Conservation (phyloP, 1,140 invertebrate genomes). For the Tenebrio molitor region DNA sequence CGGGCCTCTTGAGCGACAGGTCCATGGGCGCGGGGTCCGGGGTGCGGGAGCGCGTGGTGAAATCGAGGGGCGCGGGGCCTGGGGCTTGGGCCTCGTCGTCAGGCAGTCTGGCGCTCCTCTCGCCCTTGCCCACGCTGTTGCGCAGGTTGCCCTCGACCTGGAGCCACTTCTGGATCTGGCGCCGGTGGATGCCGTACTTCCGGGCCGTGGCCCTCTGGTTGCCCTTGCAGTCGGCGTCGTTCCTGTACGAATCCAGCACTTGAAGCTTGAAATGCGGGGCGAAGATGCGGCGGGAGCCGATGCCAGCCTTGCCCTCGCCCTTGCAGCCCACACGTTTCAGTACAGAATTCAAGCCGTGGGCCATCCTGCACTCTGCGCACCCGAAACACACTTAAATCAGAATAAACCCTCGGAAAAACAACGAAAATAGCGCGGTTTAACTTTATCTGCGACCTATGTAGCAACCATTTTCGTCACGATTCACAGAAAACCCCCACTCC, state of each 20-base stretch:
- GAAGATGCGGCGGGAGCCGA: slow-evolving; percentile 86
- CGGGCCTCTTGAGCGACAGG: slow-evolving; percentile 65
- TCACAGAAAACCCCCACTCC: slow-evolving; percentile 65
- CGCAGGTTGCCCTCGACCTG: slow-evolving; percentile 83
- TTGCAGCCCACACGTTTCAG: slow-evolving; percentile 68
- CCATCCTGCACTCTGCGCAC: slow-evolving; percentile 66
- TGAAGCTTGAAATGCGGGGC: slow-evolving; percentile 87
- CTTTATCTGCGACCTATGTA: slow-evolving; percentile 60
- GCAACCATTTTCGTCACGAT: slow-evolving; percentile 67
- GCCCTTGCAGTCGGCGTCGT: slow-evolving; percentile 85
- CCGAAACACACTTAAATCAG: slow-evolving; percentile 54
- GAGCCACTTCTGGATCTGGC: slow-evolving; percentile 91
- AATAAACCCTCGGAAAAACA: slow-evolving; percentile 56
- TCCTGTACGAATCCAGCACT: slow-evolving; percentile 86
- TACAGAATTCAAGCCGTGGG: slow-evolving; percentile 71
- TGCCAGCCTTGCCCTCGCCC: slow-evolving; percentile 69
- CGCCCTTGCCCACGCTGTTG: slow-evolving; percentile 69
- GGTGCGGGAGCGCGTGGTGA: slow-evolving; percentile 58
- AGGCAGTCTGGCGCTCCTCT: slow-evolving; percentile 37
- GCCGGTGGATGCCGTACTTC: slow-evolving; percentile 87
- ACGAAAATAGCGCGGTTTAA: slow-evolving; percentile 56
- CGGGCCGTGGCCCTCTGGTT: slow-evolving; percentile 88
- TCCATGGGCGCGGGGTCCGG: slow-evolving; percentile 63
- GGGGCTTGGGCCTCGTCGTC: slow-evolving; percentile 59
- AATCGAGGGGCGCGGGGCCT: slow-evolving; percentile 56